phyloP scores from a whole-genome alignment of 2,113 vertebrate genomes.

The Microtus pennsylvanicus region DNA sequence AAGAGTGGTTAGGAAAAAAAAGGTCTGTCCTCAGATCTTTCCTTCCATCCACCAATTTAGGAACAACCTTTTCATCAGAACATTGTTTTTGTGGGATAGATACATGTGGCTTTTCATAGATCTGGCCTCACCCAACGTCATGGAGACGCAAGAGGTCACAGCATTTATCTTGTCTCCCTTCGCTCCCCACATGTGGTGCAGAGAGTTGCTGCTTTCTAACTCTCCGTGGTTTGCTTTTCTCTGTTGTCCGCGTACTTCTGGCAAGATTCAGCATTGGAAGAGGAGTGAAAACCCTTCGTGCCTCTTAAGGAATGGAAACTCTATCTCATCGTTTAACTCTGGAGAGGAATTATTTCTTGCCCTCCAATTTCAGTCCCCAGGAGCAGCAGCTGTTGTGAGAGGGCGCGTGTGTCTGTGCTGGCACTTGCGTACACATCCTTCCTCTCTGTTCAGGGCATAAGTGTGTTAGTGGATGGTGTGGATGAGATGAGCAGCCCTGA shows the following conservation, averaged over 20 bases:
- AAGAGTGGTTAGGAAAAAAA: background rate
- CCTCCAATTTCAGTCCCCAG: slow-evolving; percentile 4
- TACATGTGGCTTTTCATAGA: background rate
- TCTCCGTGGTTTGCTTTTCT: slow-evolving; percentile 28
- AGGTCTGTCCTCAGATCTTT: background rate
- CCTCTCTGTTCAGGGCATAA: background rate
- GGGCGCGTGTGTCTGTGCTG: background rate
- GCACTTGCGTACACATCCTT: background rate
- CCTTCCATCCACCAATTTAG: background rate
- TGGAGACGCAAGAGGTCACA: background rate
- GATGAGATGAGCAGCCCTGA: background rate
- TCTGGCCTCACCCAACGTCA: background rate
- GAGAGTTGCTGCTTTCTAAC: background rate
- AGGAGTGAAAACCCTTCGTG: slow-evolving; percentile 17
- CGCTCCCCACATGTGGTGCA: background rate
- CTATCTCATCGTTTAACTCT: background rate
- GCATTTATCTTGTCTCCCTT: background rate
- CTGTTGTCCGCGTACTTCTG: background rate
- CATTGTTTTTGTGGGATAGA: background rate
- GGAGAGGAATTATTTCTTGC: background rate
- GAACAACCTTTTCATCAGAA: background rate
- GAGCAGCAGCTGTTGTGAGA: slow-evolving; percentile 3
- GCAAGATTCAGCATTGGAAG: background rate
- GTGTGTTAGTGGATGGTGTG: background rate
- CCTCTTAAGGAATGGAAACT: slow-evolving; percentile 61